Conservation (phyloP, 2,888 invertebrate species). For the Eristalis intricaria region DNA sequence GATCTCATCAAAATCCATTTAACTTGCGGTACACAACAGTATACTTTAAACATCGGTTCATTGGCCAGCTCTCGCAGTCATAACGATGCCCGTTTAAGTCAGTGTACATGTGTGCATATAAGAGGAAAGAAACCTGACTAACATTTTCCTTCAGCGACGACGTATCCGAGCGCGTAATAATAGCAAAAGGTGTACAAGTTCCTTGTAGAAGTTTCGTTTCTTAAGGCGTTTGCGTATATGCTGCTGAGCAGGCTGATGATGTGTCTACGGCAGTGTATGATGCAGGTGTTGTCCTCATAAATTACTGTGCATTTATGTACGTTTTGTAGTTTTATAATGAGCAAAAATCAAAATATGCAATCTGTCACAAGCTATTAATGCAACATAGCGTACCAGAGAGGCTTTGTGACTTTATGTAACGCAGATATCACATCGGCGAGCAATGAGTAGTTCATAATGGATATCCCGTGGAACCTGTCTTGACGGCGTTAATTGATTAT, state of each 20-base stretch:
- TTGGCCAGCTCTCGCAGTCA: conserved; percentile 38
- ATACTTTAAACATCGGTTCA: conserved; percentile 44
- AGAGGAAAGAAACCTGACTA: conserved; percentile 47
- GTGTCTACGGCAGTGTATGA: conserved; percentile 14
- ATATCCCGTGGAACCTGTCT: conserved; percentile 49
- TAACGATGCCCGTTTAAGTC: conserved; percentile 3
- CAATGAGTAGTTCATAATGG: background rate
- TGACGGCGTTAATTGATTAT: conserved; percentile 30
- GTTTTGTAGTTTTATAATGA: conserved; percentile 14
- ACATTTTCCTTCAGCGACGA: conserved; percentile 24
- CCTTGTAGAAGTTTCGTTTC: conserved; percentile 36
- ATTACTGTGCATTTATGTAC: conserved; percentile 19
- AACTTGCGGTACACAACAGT: conserved; percentile 22
- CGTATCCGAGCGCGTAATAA: conserved; percentile 59
- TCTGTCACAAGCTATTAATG: conserved; percentile 30
- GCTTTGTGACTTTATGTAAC: conserved; percentile 38
- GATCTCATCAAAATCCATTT: conserved; percentile 54
- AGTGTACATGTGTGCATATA: background rate
- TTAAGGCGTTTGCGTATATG: background rate
- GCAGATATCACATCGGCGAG: background rate
- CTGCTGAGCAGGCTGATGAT: background rate
- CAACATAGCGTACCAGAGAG: background rate
- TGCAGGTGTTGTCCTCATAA: conserved; percentile 67
- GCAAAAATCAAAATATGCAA: conserved; percentile 50
- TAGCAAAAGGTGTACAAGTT: conserved; percentile 64